Evolutionary conservation across 2,888 invertebrate species (phyloP), one percentile per base, ranked within the genome.

Genomic region (Conus canariensis): DNA sequence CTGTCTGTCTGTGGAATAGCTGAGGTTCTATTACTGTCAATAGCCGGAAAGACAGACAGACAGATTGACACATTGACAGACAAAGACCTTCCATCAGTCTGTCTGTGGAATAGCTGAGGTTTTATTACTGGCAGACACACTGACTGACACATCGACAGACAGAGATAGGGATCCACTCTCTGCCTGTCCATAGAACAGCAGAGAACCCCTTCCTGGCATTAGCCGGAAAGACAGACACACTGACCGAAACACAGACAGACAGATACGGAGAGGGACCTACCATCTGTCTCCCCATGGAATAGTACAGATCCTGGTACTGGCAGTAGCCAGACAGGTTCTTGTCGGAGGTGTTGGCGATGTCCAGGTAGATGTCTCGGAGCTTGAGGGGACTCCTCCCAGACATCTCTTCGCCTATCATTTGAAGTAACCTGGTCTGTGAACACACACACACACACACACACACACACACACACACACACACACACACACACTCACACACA

Each of bases 341-440:
- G 90, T 95, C 95, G 85, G 93, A 93, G 16, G 92, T 91, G 87
- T 92, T 93, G 56, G 94, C 92, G 90, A 95, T 93, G 89, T 95
- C 95, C 58, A 95, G 85, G 90, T 96, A 96, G 1, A 95, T 91
- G 64, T 95, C 93, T 88, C 93, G 92, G 70, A 95, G 92, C 82
- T 93, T 91, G 25, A 91, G 89, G 0, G 93, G 91, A 85, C 94
- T 91, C 45, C 93, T 91, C 10, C 90, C 90, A 67, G 86, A 85
- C 85, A 96, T 91, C 64, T 95, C 95, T 22, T 90, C 90, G 70
- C 92, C 91, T 14, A 95, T 87, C 56, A 94, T 90, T 89, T 93
- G 92, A 58, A 93, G 90, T 64, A 95, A 90, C 80, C 92, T 91
- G 25, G 80, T 87, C 89, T 89, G 74, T 22, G 19, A 4, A 80